Base-by-base conservation (phyloP, 2,113 vertebrate species). In the Mastomys natalensis region DNA sequence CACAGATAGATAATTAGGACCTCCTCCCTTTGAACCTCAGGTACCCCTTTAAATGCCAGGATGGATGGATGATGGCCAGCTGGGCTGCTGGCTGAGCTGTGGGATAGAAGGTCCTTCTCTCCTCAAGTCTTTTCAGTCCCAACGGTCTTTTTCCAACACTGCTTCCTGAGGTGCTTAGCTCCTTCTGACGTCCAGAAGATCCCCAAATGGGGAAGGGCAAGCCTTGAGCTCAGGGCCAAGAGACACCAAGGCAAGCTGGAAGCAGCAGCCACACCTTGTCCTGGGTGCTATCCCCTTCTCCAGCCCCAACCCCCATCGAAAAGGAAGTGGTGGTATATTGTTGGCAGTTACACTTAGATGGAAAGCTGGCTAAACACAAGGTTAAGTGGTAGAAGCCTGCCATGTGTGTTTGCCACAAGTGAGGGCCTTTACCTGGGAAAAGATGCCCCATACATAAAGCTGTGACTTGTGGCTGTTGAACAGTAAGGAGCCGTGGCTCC, bases 41-140 rank as follows among this genome's bases (percentile, higher is more conserved):
- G 31, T 51, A 51, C 1, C 31, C 45, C 31, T 66, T 68, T 68
- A 24, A 66, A 37, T 70, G 45, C 64, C 12, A 3, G 45, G 64
- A 37, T 37, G 9, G 10, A 3, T 68, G 64, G 64, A 22, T 4
- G 3, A 5, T 2, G 19, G 11, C 34, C 5, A 0, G 10, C 17
- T 22, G 62, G 1, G 2, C 17, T 37, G 48, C 43, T 37, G 17
- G 43, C 31, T 37, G 62, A 22, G 62, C 43, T 37, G 40, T 86
- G 29, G 43, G 43, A 12, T 8, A 3, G 26, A 45, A 66, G 29
- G 15, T 31, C 7, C 40, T 64, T 37, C 29, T 19, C 29, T 48
- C 43, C 15, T 55, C 29, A 84, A 48, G 43, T 34, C 62, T 68
- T 34, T 26, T 62, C 2, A 10, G 62, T 48, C 16, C 62, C 60